Evolutionary conservation across 2,797 vertebrate genomes (phyloP), one percentile per base, ranked within the genome.

Genomic region (Vespertilio murinus): DNA sequence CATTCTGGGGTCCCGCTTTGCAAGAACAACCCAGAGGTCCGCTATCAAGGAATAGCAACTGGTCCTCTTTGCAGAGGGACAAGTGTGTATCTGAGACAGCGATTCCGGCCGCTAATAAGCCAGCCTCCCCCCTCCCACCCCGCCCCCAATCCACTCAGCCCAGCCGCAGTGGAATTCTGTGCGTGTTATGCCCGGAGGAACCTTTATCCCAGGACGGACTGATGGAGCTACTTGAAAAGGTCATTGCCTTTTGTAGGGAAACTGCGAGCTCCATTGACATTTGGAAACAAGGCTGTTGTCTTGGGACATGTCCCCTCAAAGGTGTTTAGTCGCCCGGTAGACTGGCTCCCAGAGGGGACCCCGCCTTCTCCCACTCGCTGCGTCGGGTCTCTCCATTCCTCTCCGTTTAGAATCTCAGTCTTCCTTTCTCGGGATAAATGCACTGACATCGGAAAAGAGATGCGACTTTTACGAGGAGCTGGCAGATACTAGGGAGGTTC

Each of bases 361-460:
- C 49, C 1, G 0, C 2, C 5, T 45, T n/a, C 65, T 61, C 28
- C 52, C 33, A 12, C 22, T 28, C 2, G 0, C 59, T 1, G 8
- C 12, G 0, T 22, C 10, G 38, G 59, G 70, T 30, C 70, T 75
- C 23, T 3, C 45, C 16, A 64, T 38, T 88, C 0, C 7, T 84
- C 84, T 82, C n/a, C 0, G 23, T 52, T 88, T 45, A 70, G 73
- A 61, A 54, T n/a, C 35, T 47, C 49, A 16, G 25, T 47, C 54
- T 94, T 88, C 71, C 7, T 77, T 52, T 70, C 40, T 59, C 30
- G 90, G 94, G 65, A 74, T 87, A 73, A 65, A 88, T 45, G 52
- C 88, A 78, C 83, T 25, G 47, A 40, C 73, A 85, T 71, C 80
- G 40, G 54, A n/a, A 56, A 73, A 84, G 82, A 82, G 92, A 71